These are phyloP conservation scores for Hippocampus mohnikei DNA, from an alignment of 2,113 vertebrate genomes.

Conservation along the genomic window DNA sequence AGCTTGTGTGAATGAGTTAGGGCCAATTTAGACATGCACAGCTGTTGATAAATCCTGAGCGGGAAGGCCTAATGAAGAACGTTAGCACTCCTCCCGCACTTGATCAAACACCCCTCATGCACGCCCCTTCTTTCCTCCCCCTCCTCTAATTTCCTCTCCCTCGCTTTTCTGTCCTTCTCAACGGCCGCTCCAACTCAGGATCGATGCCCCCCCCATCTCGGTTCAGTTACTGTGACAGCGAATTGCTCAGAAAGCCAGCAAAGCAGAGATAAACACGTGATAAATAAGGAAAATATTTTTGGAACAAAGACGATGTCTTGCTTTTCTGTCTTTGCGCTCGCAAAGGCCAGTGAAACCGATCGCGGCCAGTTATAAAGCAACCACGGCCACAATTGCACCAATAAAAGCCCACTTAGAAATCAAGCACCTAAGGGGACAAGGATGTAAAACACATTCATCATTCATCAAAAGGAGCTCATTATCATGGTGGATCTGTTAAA, in stretches of 20 bases:
- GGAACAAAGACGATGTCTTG: no score
- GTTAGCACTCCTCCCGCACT: not conserved
- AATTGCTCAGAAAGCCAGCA: not conserved
- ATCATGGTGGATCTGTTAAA: no score
- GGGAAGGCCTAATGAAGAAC: conserved; percentile 45
- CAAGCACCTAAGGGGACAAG: no score
- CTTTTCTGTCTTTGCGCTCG: no score
- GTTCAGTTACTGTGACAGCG: conserved; percentile 24
- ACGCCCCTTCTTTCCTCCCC: not conserved
- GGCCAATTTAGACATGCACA: conserved; percentile 45
- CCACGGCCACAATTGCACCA: no score
- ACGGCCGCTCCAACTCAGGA: conserved; percentile 25
- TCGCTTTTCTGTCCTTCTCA: not conserved
- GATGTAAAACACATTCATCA: no score
- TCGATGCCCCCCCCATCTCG: conserved; percentile 19
- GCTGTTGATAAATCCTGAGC: conserved; percentile 45
- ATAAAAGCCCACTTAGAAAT: no score
- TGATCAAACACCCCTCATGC: conserved; percentile 11
- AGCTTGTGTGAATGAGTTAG: conserved; percentile 40
- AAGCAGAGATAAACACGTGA: not conserved
- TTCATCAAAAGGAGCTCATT: no score
- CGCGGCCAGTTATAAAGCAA: no score
- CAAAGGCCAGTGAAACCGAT: no score
- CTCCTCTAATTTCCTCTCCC: conserved; percentile 20
- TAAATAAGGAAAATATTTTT: not conserved